These are phyloP conservation scores for Axinella damicornis DNA, from an alignment of 37 sponge, comb jelly and placozoan species.

Conservation along the genomic window DNA sequence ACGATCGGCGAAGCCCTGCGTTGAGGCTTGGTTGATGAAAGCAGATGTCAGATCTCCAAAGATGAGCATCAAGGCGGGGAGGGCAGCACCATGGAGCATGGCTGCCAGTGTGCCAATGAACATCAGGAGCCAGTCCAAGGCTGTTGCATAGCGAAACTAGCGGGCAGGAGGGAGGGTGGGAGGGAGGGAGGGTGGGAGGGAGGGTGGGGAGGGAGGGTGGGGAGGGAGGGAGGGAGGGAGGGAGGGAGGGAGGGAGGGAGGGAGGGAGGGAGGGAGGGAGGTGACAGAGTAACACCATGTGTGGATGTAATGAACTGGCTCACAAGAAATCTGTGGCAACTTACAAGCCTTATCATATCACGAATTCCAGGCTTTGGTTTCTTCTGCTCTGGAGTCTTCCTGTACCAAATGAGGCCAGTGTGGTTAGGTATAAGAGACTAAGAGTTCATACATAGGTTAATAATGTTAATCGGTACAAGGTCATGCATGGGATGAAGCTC, in stretches of 20 bases:
- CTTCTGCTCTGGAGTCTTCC: slow-evolving; percentile 3
- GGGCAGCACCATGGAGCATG: slow-evolving; percentile 46
- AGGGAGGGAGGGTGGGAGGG: too few species aligned
- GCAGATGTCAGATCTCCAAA: slow-evolving; percentile 45
- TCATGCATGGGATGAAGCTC: too few species aligned
- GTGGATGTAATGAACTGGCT: too few species aligned
- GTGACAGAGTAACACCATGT: background rate
- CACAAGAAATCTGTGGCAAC: background rate
- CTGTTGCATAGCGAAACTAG: background rate
- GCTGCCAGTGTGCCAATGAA: slow-evolving; percentile 29
- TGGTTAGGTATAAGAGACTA: too few species aligned
- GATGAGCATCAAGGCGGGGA: slow-evolving; percentile 52
- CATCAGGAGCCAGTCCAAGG: slow-evolving; percentile 58
- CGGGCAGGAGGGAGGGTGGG: background rate
- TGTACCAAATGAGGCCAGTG: too few species aligned
- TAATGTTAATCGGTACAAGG: too few species aligned
- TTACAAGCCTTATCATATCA: background rate
- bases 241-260: slow-evolving; percentile 2
- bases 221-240: too few species aligned
- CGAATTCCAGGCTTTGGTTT: background rate
- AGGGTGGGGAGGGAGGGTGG: too few species aligned
- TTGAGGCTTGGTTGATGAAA: slow-evolving; percentile 2
- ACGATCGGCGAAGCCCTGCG: too few species aligned
- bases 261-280: background rate
- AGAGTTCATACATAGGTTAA: too few species aligned